A percentile compares a stretch with the other conserved stretches of the same genome.
These are phyloP conservation scores for Oscheius sp. DNA, from an alignment of 2,888 invertebrate genomes.

Conservation along the genomic window DNA sequence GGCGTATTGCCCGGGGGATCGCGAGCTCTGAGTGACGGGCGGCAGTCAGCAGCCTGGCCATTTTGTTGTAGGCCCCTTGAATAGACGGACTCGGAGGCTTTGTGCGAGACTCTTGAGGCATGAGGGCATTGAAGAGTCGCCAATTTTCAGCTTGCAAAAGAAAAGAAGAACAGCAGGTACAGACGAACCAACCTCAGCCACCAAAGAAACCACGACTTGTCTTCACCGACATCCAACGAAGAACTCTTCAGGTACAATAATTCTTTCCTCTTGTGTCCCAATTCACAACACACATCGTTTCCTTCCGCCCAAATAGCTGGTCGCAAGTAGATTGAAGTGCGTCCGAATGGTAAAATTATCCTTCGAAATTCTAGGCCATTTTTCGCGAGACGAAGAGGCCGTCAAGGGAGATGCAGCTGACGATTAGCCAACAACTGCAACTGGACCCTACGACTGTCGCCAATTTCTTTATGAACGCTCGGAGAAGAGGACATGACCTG, in stretches of 20 bases:
- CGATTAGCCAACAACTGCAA: constrained; percentile 67
- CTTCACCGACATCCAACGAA: constrained; percentile 99
- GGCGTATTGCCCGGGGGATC: constrained; percentile 35
- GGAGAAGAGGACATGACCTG: constrained; percentile 75
- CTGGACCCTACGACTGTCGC: constrained; percentile 78
- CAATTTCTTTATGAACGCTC: constrained; percentile 99
- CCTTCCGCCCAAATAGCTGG: constrained; percentile 13
- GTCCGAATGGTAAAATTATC: constrained; percentile 9
- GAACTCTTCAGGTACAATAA: constrained; percentile 83
- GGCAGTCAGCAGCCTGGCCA: background rate
- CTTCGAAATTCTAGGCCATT: constrained; percentile 62
- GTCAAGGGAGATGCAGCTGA: constrained; percentile 71
- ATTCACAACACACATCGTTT: background rate
- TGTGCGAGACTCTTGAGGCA: constrained; percentile 27
- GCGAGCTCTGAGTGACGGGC: constrained; percentile 30
- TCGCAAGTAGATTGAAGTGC: background rate
- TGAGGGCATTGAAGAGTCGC: background rate
- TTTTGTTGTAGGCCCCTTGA: constrained; percentile 24
- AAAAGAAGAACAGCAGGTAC: constrained; percentile 64
- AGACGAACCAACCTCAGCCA: constrained; percentile 35
- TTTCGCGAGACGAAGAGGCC: constrained; percentile 73
- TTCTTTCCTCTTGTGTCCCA: background rate
- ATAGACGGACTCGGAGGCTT: constrained; percentile 12
- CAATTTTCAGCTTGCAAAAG: constrained; percentile 70
- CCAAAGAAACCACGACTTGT: constrained; percentile 97